Percentiles rank a stretch among this genome's conserved stretches.
phyloP scores from a whole-genome alignment of 92 coral and sea anemone genomes.

The Ricordea florida region DNA sequence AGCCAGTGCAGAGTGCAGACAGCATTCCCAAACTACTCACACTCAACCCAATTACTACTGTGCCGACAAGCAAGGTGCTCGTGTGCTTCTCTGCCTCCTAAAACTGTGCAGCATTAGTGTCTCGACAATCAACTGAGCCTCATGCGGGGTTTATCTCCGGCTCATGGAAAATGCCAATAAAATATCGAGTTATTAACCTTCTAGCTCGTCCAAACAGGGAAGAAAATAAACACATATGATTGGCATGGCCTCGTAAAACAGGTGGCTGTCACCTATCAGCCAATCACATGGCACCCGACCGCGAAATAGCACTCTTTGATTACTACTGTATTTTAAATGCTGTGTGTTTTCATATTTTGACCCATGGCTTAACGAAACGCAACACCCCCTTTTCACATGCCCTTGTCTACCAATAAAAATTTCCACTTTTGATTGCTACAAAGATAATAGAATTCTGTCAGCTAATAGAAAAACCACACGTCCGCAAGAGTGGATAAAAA shows the following conservation, averaged over 20 bases:
- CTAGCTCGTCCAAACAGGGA: slow-evolving; percentile 47
- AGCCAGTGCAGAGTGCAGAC: not conserved
- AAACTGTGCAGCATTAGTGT: too few relatives aligned
- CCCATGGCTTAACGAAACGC: slow-evolving; percentile 53
- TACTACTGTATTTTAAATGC: slow-evolving; percentile 57
- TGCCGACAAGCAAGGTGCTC: too few relatives aligned
- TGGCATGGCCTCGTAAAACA: slow-evolving; percentile 58
- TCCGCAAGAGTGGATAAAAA: slow-evolving; percentile 2
- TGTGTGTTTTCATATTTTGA: slow-evolving; percentile 55
- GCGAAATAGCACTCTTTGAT: slow-evolving; percentile 47
- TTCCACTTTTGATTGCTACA: slow-evolving; percentile 56
- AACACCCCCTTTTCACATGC: not conserved
- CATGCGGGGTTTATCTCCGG: not conserved
- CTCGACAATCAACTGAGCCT: too few relatives aligned
- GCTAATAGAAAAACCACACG: slow-evolving; percentile 60
- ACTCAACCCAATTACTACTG: too few relatives aligned
- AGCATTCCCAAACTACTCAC: slow-evolving; percentile 15
- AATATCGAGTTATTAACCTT: slow-evolving; percentile 61
- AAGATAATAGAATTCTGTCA: slow-evolving; percentile 62
- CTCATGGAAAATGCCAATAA: slow-evolving; percentile 2
- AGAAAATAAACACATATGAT: slow-evolving; percentile 52
- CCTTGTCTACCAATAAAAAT: slow-evolving; percentile 13
- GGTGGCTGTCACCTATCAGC: slow-evolving; percentile 51
- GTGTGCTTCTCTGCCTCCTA: too few relatives aligned
- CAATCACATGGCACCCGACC: slow-evolving; percentile 44